phyloP scores from a whole-genome alignment of 2,113 vertebrate genomes.

The Microtus ochrogaster region DNA sequence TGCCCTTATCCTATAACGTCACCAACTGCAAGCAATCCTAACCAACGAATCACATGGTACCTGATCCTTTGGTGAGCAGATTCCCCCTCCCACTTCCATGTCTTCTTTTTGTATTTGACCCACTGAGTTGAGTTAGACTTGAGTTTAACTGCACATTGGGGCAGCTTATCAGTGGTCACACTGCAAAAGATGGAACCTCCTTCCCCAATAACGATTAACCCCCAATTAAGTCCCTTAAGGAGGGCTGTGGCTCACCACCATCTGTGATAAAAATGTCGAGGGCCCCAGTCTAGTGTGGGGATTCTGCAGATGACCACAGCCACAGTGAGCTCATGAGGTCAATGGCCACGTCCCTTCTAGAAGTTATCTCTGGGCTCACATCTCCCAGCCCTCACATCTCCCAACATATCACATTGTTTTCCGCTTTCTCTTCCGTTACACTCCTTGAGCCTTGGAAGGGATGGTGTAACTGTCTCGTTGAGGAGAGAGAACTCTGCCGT shows the following conservation, averaged over 20 bases:
- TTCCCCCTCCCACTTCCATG: background rate
- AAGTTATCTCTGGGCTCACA: background rate
- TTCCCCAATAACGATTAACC: background rate
- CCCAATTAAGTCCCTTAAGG: background rate
- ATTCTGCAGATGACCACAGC: background rate
- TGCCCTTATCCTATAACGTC: background rate
- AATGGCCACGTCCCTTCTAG: too few species aligned
- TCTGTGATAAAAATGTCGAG: background rate
- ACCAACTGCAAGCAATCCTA: background rate
- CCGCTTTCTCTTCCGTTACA: too few species aligned
- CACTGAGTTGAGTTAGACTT: background rate
- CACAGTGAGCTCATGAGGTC: too few species aligned
- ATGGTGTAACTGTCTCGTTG: background rate
- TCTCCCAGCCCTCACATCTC: background rate
- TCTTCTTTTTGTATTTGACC: background rate
- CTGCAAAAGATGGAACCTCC: background rate
- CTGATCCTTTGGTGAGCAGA: background rate
- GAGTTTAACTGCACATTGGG: fast-evolving
- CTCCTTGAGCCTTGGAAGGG: background rate
- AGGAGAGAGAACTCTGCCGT: background rate
- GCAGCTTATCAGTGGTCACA: background rate
- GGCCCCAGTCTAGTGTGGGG: background rate
- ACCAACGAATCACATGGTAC: fast-evolving
- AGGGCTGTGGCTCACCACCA: background rate
- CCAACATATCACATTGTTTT: background rate